Conservation (phyloP, 1,140 invertebrate species). For the Drosophila novamexicana region DNA sequence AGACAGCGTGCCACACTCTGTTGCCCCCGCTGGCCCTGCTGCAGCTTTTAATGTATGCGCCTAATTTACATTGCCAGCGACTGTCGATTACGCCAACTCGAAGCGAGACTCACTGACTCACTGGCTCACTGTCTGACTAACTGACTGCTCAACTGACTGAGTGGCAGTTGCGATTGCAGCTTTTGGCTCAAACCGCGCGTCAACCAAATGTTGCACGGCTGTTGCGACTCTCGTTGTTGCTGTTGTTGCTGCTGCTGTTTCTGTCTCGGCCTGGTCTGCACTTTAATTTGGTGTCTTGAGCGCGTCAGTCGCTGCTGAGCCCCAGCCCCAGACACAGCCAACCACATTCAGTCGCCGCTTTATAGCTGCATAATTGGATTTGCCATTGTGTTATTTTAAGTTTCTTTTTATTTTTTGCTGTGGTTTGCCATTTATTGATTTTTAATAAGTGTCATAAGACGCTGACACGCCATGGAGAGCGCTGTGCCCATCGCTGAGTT, state of each 20-base stretch:
- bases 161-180: slow-evolving; percentile 65
- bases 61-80: slow-evolving; percentile 79
- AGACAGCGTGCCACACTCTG: slow-evolving; percentile 61
- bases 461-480: slow-evolving; percentile 53
- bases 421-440: slow-evolving; percentile 39
- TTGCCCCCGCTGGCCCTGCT: slow-evolving; percentile 29
- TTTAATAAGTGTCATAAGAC: slow-evolving; percentile 24
- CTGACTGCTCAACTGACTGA: slow-evolving; percentile 28
- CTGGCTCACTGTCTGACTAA: slow-evolving; percentile 37
- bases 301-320: slow-evolving; percentile 65
- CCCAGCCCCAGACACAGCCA: slow-evolving; percentile 61
- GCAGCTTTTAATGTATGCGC: slow-evolving; percentile 54
- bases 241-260: slow-evolving; percentile 5
- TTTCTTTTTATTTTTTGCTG: slow-evolving; percentile 38
- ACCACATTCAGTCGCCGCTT: slow-evolving; percentile 21
- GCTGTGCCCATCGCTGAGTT: slow-evolving; percentile 73
- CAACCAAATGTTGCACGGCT: slow-evolving; percentile 74
- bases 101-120: slow-evolving; percentile 48
- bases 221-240: slow-evolving; percentile 38
- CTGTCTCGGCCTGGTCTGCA: slow-evolving; percentile 48
- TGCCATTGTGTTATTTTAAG: slow-evolving; percentile 54
- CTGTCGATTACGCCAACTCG: slow-evolving; percentile 61
- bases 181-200: slow-evolving; percentile 47
- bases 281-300: slow-evolving; percentile 64
- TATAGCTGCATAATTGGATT: slow-evolving; percentile 74